Conservation (phyloP, 2,113 vertebrate genomes). For the Sapayoa aenigma region DNA sequence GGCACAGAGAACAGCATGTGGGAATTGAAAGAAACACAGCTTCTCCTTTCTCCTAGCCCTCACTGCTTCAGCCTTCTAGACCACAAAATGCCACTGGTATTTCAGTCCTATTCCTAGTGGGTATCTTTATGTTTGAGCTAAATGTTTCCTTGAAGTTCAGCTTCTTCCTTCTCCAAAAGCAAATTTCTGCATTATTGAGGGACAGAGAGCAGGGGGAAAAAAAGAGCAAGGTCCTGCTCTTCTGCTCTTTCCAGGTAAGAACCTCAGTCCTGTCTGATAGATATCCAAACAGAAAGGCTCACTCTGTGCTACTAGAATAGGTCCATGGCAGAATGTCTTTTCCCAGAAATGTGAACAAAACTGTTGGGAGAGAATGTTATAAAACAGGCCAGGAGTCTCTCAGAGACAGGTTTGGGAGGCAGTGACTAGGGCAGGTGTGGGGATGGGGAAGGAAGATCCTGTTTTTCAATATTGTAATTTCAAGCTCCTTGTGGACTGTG, state of each 20-base stretch:
- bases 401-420: background rate
- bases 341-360: background rate
- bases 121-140: background rate
- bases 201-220: background rate
- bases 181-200: background rate
- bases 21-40: rapidly evolving
- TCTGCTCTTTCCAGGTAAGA: background rate
- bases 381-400: background rate
- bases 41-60: background rate
- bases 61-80: background rate
- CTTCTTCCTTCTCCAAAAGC: background rate
- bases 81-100: background rate
- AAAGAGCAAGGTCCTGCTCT: background rate
- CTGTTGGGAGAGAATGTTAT: background rate
- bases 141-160: background rate
- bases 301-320: background rate
- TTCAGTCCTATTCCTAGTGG: background rate
- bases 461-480: background rate
- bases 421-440: background rate
- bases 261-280: background rate
- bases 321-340: background rate
- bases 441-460: background rate
- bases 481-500: background rate
- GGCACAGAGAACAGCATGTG: background rate
- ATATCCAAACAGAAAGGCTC: background rate